These are phyloP conservation scores for Campylorhamphus procurvoides DNA, from an alignment of 2,113 vertebrate species.

Conservation along the genomic window DNA sequence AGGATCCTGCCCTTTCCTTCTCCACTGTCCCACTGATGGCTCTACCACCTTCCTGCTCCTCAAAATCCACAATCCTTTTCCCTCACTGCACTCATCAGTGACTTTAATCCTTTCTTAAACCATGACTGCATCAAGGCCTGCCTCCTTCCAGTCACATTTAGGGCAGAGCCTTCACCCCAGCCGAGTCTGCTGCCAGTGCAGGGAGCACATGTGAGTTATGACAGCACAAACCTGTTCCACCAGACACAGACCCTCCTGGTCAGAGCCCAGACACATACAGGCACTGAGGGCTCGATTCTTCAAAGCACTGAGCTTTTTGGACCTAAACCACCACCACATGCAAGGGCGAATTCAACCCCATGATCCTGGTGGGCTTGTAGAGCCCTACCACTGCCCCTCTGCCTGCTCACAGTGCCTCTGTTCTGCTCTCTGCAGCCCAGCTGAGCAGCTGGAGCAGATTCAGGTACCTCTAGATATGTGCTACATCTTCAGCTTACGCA, in stretches of 20 bases:
- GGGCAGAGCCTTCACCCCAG: neutral
- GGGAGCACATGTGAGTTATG: neutral
- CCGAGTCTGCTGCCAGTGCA: neutral
- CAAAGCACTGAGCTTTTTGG: neutral
- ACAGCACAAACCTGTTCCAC: neutral
- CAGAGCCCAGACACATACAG: neutral
- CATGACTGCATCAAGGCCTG: neutral
- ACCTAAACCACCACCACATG: neutral
- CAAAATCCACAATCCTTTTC: neutral
- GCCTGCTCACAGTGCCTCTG: neutral
- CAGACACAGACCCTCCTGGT: neutral
- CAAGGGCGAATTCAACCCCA: neutral
- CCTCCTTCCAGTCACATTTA: neutral
- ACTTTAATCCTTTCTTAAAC: neutral
- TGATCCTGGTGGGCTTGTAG: neutral
- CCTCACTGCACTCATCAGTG: neutral
- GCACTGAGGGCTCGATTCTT: neutral
- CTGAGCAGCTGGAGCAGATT: neutral
- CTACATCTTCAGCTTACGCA: rapidly evolving
- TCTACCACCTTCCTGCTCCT: neutral
- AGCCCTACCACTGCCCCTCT: neutral
- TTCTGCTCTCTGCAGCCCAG: neutral
- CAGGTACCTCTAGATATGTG: neutral
- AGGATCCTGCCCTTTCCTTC: neutral
- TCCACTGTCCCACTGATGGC: neutral